phyloP scores from a whole-genome alignment of 2,113 vertebrate genomes.

The Cnemophilus loriae region DNA sequence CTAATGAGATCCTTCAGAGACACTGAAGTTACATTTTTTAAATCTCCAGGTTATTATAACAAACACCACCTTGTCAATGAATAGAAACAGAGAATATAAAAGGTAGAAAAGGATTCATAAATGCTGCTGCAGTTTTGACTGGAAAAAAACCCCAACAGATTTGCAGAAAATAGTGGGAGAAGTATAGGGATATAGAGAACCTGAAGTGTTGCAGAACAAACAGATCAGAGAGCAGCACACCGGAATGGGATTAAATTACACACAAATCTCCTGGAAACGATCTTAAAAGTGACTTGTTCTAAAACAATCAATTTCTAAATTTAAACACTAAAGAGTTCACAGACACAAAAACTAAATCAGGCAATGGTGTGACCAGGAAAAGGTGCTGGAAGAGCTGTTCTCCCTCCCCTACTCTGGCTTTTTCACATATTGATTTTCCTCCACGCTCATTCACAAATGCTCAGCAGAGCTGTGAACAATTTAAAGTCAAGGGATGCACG shows the following conservation, averaged over 20 bases:
- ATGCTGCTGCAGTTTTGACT: not conserved
- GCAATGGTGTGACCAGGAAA: not conserved
- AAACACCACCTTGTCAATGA: not conserved
- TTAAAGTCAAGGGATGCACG: slow-evolving; percentile 4
- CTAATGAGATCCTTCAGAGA: not conserved
- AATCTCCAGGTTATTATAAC: not conserved
- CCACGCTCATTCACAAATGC: slow-evolving; percentile 6
- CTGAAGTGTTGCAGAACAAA: not conserved
- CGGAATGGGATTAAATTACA: slow-evolving; percentile 13
- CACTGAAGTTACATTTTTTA: not conserved
- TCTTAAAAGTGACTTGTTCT: slow-evolving; percentile 19
- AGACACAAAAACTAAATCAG: slow-evolving; percentile 4
- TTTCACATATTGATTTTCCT: slow-evolving; percentile 30
- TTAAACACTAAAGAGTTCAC: slow-evolving; percentile 17
- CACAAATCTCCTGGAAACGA: slow-evolving; percentile 4
- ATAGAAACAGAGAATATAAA: not conserved
- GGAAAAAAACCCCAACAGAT: rapidly evolving
- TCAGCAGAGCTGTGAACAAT: slow-evolving; percentile 18
- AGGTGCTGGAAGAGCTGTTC: not conserved
- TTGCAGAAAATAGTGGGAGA: not conserved
- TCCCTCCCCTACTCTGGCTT: not conserved
- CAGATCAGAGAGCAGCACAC: not conserved
- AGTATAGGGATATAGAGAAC: not conserved
- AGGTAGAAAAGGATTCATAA: not conserved
- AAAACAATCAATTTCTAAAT: slow-evolving; percentile 31